Percentiles rank a stretch among this genome's conserved stretches.
phyloP scores from a whole-genome alignment of 2,797 vertebrate species.

The Etheostoma nigrum region DNA sequence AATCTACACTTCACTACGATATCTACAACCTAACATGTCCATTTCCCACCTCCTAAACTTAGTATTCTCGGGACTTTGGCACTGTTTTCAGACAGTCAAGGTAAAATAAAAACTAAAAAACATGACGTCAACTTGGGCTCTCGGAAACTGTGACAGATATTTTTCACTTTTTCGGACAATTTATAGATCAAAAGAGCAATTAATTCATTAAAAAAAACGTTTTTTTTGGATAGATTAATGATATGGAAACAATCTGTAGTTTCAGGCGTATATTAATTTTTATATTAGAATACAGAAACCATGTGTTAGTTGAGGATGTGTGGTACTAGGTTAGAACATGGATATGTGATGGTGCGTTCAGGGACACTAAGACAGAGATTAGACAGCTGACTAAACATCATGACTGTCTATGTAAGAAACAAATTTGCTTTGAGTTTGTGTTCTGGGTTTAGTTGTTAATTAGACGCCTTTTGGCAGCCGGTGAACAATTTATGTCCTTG shows the following conservation, averaged over 20 bases:
- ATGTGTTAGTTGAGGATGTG: not conserved
- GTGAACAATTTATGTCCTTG: not conserved
- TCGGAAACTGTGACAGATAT: too few species aligned
- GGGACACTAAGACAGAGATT: not conserved
- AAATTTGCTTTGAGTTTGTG: not conserved
- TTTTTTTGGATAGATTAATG: too few species aligned
- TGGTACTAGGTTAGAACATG: not conserved
- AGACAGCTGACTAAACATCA: not conserved
- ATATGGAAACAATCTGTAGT: too few species aligned
- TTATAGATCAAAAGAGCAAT: too few species aligned
- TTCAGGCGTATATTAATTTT: too few species aligned
- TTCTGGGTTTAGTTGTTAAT: constrained; percentile 1
- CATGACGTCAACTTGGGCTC: too few species aligned
- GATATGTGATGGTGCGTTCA: constrained; percentile 1
- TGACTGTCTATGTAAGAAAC: not conserved
- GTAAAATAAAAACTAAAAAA: not conserved
- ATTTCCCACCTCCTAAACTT: too few species aligned
- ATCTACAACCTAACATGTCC: too few species aligned
- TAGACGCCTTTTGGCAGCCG: not conserved
- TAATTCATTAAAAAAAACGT: too few species aligned
- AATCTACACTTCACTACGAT: too few species aligned
- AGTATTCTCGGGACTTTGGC: not conserved
- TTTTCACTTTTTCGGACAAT: too few species aligned
- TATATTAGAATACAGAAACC: not conserved
- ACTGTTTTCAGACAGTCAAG: not conserved